phyloP scores from a whole-genome alignment of 2,113 vertebrate species.

The Paradisaea rubra region DNA sequence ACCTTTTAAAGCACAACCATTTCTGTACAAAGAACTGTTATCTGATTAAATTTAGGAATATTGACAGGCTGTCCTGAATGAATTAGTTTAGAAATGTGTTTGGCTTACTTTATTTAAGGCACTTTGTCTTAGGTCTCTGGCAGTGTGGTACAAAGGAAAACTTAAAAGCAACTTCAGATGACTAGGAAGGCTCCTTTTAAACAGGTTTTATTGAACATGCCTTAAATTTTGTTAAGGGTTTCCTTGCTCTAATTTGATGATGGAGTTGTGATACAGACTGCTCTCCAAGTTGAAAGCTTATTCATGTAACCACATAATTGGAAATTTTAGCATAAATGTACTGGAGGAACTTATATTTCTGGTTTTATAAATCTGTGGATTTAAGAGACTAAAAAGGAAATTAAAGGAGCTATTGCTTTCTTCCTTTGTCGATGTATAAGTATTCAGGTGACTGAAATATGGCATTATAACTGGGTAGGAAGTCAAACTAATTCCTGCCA shows the following conservation, averaged over 20 bases:
- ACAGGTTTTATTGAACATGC: neutral
- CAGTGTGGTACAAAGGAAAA: neutral
- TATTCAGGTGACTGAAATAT: neutral
- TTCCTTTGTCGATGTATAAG: neutral
- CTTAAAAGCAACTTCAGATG: neutral
- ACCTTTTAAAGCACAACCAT: neutral
- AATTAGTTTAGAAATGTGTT: neutral
- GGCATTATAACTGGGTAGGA: neutral
- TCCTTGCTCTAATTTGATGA: neutral
- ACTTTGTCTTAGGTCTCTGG: neutral
- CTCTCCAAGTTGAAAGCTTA: neutral
- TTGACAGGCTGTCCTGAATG: neutral
- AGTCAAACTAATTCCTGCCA: neutral
- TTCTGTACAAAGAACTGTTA: neutral
- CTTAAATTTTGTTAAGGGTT: neutral
- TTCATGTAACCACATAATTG: neutral
- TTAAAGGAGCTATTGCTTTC: neutral
- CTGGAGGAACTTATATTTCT: neutral
- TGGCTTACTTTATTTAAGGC: neutral
- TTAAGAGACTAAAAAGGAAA: neutral
- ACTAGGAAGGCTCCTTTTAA: neutral
- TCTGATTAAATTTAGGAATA: conserved; percentile 10
- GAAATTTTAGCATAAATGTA: neutral
- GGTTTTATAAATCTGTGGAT: neutral
- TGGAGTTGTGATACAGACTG: neutral